Conservation (phyloP, 2,888 invertebrate genomes). For the Baccha elongata region DNA sequence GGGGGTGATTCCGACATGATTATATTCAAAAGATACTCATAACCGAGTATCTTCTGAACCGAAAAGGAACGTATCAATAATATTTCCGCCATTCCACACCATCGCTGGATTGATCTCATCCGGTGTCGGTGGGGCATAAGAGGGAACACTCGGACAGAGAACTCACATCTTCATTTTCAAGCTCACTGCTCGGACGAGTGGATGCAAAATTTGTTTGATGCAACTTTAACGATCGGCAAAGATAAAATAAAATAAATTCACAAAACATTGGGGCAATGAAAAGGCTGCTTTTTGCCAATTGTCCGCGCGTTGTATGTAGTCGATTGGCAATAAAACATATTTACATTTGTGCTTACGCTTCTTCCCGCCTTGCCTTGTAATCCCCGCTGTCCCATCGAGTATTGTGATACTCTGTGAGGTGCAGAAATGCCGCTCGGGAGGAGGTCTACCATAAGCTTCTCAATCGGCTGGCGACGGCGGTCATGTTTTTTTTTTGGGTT, state of each 20-base stretch:
- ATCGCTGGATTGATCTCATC: slow-evolving; percentile 40
- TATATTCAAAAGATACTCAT: slow-evolving; percentile 12
- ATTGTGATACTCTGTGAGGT: slow-evolving; percentile 49
- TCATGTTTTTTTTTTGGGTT: slow-evolving; percentile 37
- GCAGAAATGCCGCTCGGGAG: slow-evolving; percentile 51
- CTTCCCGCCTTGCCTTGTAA: neutral
- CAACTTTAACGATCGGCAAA: slow-evolving; percentile 74
- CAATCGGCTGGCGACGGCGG: slow-evolving; percentile 33
- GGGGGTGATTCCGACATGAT: slow-evolving; percentile 44
- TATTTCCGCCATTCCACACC: slow-evolving; percentile 72
- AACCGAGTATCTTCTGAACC: slow-evolving; percentile 52
- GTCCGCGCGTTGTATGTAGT: slow-evolving; percentile 64
- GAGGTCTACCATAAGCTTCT: slow-evolving; percentile 53
- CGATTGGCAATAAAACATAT: slow-evolving; percentile 73
- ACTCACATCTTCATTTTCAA: slow-evolving; percentile 67
- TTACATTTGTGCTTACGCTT: slow-evolving; percentile 58
- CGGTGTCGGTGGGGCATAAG: neutral
- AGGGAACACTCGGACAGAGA: neutral
- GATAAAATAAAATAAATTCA: slow-evolving; percentile 66
- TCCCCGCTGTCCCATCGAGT: neutral
- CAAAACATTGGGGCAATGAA: slow-evolving; percentile 36
- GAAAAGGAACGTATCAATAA: slow-evolving; percentile 65
- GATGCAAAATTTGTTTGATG: slow-evolving; percentile 73
- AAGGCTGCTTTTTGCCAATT: slow-evolving; percentile 68
- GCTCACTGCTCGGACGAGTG: slow-evolving; percentile 45